Evolutionary conservation across 2,888 invertebrate species (phyloP), one percentile per base, ranked within the genome.

Genomic region (Ormia ochracea): DNA sequence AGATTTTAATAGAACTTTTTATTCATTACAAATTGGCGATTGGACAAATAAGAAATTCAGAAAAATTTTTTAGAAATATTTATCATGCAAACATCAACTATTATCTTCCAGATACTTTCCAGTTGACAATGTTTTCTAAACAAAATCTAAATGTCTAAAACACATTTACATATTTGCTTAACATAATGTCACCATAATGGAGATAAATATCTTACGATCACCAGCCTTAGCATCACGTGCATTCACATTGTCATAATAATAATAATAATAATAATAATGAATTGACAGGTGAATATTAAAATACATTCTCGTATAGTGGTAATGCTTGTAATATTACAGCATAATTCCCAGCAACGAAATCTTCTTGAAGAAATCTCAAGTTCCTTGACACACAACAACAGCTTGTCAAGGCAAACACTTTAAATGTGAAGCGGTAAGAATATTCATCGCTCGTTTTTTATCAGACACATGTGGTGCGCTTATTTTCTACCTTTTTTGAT

Each of bases 331-430:
- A 66, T 41, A 58, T 50, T 66, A 74, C 66, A 65, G 66, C 38
- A 73, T 63, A 73, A 61, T 63, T 78, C 61, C 56, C 45, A 23
- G 50, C 52, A 52, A 52, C 38, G 38, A 12, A 19, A 38, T 65
- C 17, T 63, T 50, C 48, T 31, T 48, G 38, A 31, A 19, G 23
- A 50, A 28, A 59, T 50, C 59, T 70, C 31, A 31, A 73, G 59
- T 72, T 78, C 31, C 43, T 66, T 78, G 78, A 78, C 78, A 74
- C 74, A 50, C 69, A 63, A 54, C 43, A 68, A 69, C 63, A 61
- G 26, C 48, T 19, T 70, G 72, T 63, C 43, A 78, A 56, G 48
- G 68, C 58, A 78, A 78, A 78, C 74, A 69, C 41, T 69, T 65
- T 33, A 50, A 38, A 65, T 70, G n/a, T 12, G 12, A 7, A 10